Evolutionary conservation across 2,113 vertebrate genomes (phyloP), one percentile per base, ranked within the genome.

Genomic region (Trochalopteron elliotii): DNA sequence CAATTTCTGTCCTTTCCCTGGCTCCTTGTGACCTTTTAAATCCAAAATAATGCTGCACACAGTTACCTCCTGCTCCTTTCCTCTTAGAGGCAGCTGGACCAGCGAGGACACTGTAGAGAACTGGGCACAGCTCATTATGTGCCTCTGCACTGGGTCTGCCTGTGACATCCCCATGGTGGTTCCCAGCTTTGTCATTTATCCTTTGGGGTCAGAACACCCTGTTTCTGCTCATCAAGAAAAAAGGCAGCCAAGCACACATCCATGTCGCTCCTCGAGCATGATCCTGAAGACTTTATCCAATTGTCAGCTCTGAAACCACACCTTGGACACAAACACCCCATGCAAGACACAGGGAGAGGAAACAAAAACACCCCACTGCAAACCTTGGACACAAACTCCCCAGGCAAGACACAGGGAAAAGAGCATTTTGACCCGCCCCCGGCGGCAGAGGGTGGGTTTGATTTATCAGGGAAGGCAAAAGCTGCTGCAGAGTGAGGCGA

Each of bases 281-380:
- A 55, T 3, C 10, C 9, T 85, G 11, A 55, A 69, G 33, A 9
- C 12, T 69, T 69, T 11, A 28, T 15, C 33, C 59, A 40, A 1
- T 5, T 55, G 10, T 12, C 19, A 71, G 24, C 68, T 39, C 69
- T 37, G 35, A 70, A 89, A 78, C 12, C 6, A 0, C 42, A 28
- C 14, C 18, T 15, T 9, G 9, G 40, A 8, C 28, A 21, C 28
- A 9, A 68, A 49, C 53, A 60, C 10, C 10, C 9, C 1, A 1
- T 0, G 5, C 16, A 25, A n/a, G 12, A 7, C 0, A 4, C 1
- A 13, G 23, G 45, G 11, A 3, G 44, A 15, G 52, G 22, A 4
- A 52, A 9, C 24, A 20, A 28, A 8, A 68, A 49, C 49, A 64
- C 7, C 10, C 31, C 1, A 1, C n/a, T 0, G 4, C 19, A 31